Percentiles rank a stretch among this genome's conserved stretches.
phyloP scores from a whole-genome alignment of 2,797 vertebrate genomes.

The Pygocentrus nattereri region DNA sequence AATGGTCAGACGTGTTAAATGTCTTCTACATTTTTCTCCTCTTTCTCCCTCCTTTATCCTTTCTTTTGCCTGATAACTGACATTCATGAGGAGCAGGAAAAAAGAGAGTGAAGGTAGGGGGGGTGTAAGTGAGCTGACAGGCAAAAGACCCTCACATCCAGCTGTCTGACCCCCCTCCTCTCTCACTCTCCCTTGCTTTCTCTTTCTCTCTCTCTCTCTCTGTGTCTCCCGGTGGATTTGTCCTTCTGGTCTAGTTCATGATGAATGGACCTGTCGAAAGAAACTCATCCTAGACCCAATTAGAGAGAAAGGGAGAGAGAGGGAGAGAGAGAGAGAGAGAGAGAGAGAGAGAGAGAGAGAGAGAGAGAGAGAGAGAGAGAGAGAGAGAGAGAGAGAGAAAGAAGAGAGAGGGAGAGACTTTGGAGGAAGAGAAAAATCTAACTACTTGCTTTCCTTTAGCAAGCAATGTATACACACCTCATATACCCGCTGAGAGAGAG shows the following conservation, averaged over 20 bases:
- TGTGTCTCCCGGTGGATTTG: constrained; percentile 58
- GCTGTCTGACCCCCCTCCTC: constrained; percentile 60
- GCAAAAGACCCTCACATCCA: constrained; percentile 59
- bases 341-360: constrained; percentile 42
- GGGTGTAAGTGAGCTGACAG: constrained; percentile 61
- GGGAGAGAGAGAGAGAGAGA: constrained; percentile 29
- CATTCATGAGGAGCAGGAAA: constrained; percentile 43
- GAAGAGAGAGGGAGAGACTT: neutral
- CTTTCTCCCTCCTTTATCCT: constrained; percentile 33
- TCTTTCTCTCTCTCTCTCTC: constrained; percentile 36
- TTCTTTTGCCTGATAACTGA: constrained; percentile 39
- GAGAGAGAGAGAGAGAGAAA: neutral
- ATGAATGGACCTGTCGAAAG: constrained; percentile 66
- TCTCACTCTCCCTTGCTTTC: constrained; percentile 46
- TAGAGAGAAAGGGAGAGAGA: constrained; percentile 51
- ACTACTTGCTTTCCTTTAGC: no score
- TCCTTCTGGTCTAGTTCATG: constrained; percentile 61
- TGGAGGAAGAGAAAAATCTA: neutral
- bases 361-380: constrained; percentile 52
- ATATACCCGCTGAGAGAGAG: no score
- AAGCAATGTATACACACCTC: no score
- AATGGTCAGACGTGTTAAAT: constrained; percentile 93
- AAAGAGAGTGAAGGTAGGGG: constrained; percentile 21
- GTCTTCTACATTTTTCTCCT: constrained; percentile 75
- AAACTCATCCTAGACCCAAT: constrained; percentile 64